Base-by-base conservation (phyloP, 1,140 invertebrate species). In the Euwallacea fornicatus region DNA sequence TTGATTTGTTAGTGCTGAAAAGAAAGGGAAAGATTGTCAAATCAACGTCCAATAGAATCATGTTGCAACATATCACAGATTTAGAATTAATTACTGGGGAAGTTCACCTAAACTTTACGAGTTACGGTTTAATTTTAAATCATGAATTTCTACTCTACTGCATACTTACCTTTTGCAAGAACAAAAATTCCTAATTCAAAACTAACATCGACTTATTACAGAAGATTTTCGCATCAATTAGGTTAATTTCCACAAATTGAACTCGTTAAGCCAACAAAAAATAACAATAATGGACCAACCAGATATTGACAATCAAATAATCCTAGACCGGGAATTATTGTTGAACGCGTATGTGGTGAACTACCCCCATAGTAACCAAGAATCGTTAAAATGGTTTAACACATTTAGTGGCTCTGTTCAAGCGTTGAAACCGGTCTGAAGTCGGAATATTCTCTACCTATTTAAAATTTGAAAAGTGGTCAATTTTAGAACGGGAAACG, bases 1-100 rank as follows among this genome's bases (percentile, higher is more conserved):
- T 82, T 86, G 90, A 80, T 77, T 76, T 77, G 78, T 83, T 80
- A 74, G 73, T 71, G 82, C 85, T 86, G 79, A 42, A 85, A 84
- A 58, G 65, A 78, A 72, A 61, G 76, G 13, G 46, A 50, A 11
- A 10, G 46, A 13, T 50, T 33, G 4, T 33, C 21, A 33, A 33
- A 33, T 33, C 21, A 33, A 33, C 21, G 21, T 33, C 21, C 21
- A 33, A 33, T 33, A 33, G 21, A 33, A 33, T 33, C 4, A 33
- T 4, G 7, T n/a, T 6, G 59, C 47, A 44, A 53, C 21, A 61
- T 61, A n/a, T 11, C 10, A 53, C 42, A 16, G 42, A 69, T 47
- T 58, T 33, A 13, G 42, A 7, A 43, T 11, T 50, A 10, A 11
- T 13, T 50, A 50, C 2, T 50, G 65, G 65, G 65, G 43, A 67